Evolutionary conservation across 2,113 vertebrate genomes (phyloP).

Genomic region (Paedocypris sp.): DNA sequence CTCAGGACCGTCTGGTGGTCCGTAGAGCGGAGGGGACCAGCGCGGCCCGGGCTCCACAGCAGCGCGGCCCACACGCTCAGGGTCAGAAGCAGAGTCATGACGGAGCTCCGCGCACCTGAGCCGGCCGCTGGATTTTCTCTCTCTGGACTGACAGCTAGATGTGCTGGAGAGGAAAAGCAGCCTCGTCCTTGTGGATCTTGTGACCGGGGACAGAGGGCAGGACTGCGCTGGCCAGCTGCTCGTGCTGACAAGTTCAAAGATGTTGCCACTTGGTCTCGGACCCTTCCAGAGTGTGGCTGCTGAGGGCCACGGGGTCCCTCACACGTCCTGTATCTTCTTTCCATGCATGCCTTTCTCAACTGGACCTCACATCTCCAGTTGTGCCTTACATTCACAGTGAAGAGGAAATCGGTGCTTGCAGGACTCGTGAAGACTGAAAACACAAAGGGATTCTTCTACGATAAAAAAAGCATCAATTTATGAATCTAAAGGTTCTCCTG

Average conservation of each 20-base stretch:
- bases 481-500: too few species aligned
- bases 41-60: slow-evolving; percentile 45
- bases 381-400: background rate
- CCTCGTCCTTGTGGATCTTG: slow-evolving; percentile 59
- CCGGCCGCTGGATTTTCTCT: slow-evolving; percentile 26
- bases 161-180: slow-evolving; percentile 46
- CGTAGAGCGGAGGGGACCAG: slow-evolving; percentile 68
- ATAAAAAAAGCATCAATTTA: too few species aligned
- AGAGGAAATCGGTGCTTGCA: too few species aligned
- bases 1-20: slow-evolving; percentile 74
- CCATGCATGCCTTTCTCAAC: slow-evolving; percentile 27
- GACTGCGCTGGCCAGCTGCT: slow-evolving; percentile 56
- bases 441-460: too few species aligned
- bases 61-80: slow-evolving; percentile 40
- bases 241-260: slow-evolving; percentile 63
- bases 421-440: too few species aligned
- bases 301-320: slow-evolving; percentile 33
- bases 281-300: slow-evolving; percentile 29
- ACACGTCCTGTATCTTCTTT: slow-evolving; percentile 38
- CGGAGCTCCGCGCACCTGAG: slow-evolving; percentile 31
- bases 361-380: too few species aligned
- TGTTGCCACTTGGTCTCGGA: slow-evolving; percentile 53
- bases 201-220: slow-evolving; percentile 57
- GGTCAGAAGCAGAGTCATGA: slow-evolving; percentile 46
- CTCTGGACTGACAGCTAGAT: slow-evolving; percentile 42